A percentile compares a stretch with the other conserved stretches of the same genome.
phyloP scores from a whole-genome alignment of 2,797 vertebrate species.

The Lepus townsendii region DNA sequence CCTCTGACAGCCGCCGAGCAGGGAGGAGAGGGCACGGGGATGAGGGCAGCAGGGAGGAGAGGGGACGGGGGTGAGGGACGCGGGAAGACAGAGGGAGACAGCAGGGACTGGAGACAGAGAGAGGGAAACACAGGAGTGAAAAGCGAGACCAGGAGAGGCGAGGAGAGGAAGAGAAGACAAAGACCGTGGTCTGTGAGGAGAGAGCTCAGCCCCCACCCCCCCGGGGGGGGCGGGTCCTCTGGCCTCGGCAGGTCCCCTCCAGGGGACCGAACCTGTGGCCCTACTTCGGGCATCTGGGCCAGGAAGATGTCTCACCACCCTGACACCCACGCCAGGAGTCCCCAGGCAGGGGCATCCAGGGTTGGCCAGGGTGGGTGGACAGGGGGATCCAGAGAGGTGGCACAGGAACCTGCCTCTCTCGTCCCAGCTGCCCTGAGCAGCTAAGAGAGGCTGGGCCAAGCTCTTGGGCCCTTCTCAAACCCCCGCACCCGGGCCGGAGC shows the following conservation, averaged over 20 bases:
- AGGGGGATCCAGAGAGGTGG: neutral
- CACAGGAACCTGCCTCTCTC: neutral
- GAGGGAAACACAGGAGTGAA: neutral
- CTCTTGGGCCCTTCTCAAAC: neutral
- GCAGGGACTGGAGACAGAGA: neutral
- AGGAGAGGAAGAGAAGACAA: neutral
- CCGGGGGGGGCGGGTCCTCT: neutral
- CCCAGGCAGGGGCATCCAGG: neutral
- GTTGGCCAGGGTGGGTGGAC: neutral
- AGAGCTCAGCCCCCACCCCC: neutral
- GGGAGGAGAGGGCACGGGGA: neutral
- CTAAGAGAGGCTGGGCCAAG: neutral
- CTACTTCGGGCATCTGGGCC: neutral
- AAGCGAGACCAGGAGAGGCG: neutral
- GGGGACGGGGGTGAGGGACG: neutral
- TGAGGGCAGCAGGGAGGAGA: neutral
- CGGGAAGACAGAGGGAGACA: neutral
- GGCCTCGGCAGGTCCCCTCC: neutral
- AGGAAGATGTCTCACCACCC: neutral
- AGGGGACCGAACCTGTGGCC: neutral
- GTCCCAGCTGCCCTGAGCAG: neutral
- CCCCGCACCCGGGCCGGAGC: neutral
- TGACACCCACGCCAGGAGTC: neutral
- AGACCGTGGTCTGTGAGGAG: neutral
- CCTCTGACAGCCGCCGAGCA: neutral